Percentiles rank a stretch among this genome's conserved stretches.
phyloP scores from a whole-genome alignment of 2,888 invertebrate genomes.

The Rhamphomyia laevipes region DNA sequence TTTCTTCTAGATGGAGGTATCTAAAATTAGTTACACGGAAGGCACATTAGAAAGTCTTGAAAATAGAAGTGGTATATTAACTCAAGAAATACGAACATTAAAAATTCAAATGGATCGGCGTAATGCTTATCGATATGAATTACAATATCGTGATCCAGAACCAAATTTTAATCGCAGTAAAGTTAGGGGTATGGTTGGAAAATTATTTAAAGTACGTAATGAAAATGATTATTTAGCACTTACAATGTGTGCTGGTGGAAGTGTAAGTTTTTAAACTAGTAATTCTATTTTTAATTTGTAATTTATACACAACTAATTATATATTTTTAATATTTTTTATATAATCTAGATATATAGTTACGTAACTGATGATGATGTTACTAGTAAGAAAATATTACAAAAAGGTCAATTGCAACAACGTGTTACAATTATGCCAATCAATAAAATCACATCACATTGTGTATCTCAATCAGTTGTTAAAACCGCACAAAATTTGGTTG shows the following conservation, averaged over 20 bases:
- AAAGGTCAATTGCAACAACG: constrained; percentile 66
- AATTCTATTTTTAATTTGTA: constrained; percentile 3
- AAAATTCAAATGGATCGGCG: constrained; percentile 30
- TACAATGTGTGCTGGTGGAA: constrained; percentile 74
- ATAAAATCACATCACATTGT: constrained; percentile 59
- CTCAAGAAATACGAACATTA: constrained; percentile 43
- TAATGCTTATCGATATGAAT: constrained; percentile 36
- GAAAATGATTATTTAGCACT: constrained; percentile 61
- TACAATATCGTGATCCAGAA: constrained; percentile 69
- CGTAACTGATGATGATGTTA: constrained; percentile 75
- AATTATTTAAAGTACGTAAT: constrained; percentile 64
- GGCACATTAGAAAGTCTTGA: constrained; percentile 45
- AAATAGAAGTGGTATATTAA: constrained; percentile 40
- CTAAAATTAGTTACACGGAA: constrained; percentile 47
- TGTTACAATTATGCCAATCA: constrained; percentile 82
- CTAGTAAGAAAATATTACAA: constrained; percentile 74
- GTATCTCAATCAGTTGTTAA: constrained; percentile 49
- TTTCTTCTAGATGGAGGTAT: constrained; percentile 40
- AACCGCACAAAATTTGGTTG: constrained; percentile 62
- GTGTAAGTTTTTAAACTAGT: constrained; percentile 45
- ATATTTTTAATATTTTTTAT: constrained; percentile 18
- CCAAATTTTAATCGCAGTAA: constrained; percentile 53
- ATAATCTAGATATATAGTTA: constrained; percentile 68
- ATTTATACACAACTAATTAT: neutral
- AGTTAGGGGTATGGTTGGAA: constrained; percentile 69